Base-by-base conservation (phyloP, 2,888 invertebrate genomes). In the Priocnemis perturbator region DNA sequence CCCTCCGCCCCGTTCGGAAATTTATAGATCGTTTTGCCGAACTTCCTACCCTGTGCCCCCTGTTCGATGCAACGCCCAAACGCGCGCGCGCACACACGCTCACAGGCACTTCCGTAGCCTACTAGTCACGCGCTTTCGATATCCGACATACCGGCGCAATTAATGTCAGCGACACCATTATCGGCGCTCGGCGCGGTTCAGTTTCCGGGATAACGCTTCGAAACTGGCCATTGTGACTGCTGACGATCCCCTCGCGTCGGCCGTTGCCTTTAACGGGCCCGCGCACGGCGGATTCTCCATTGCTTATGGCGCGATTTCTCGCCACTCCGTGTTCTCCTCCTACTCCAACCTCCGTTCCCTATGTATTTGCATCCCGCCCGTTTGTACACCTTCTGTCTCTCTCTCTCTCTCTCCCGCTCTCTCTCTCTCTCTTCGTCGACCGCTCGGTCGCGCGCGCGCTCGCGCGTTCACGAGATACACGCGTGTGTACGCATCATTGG, bases 121-220 rank as follows among this genome's bases (percentile, higher is more conserved):
- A 75, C 72, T 71, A 63, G 77, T 75, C 70, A 77, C 73, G 66
- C 55, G 76, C 73, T 77, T 71, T 81, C 81, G 77, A 80, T 83
- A 82, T 79, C 77, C 73, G 77, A 72, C 78, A 78, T 79, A 78
- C 76, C 78, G 81, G 74, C 73, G 82, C 84, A 86, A 87, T 87
- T 85, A 85, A 85, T 83, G 83, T 83, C 81, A 82, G 72, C 79
- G 76, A 82, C 82, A 79, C 81, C 82, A 85, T 86, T 86, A 86
- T 85, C 85, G 81, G 82, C 56, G 73, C 26, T 30, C 48, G 37
- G 69, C 69, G 62, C 74, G 69, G 76, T 83, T 79, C 74, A 76
- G 73, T 79, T 75, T 77, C 76, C 75, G 66, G 70, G 70, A 71
- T 76, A 79, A 73, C 79, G 74, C 70, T 76, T 70, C 78, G 79